Evolutionary conservation across 2,113 vertebrate species (phyloP).

Genomic region (Corythaixoides concolor): DNA sequence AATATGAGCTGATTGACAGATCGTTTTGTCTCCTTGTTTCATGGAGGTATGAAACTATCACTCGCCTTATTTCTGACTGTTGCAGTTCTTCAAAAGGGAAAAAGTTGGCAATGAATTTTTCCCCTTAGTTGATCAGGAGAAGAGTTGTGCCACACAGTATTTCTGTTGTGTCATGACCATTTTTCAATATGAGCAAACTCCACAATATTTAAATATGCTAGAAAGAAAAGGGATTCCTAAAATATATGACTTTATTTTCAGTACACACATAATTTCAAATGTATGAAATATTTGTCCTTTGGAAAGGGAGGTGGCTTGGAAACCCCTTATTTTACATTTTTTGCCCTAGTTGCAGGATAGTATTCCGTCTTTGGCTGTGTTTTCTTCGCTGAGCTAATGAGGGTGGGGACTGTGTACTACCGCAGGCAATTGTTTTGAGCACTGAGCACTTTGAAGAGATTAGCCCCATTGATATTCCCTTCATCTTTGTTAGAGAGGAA

Average conservation of each 20-base stretch:
- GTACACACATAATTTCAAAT: constrained; percentile 21
- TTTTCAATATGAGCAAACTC: neutral
- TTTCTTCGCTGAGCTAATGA: constrained; percentile 69
- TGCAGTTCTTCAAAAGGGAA: neutral
- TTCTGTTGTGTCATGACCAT: neutral
- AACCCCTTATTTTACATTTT: constrained; percentile 19
- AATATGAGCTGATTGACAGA: neutral
- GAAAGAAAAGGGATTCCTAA: neutral
- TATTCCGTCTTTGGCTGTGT: constrained; percentile 57
- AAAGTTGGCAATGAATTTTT: neutral
- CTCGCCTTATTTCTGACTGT: neutral
- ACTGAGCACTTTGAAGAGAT: constrained; percentile 72
- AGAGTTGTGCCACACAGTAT: neutral
- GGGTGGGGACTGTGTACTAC: constrained; percentile 45
- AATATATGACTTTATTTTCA: neutral
- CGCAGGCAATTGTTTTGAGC: constrained; percentile 70
- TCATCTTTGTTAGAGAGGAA: constrained; percentile 59
- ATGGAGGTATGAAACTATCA: neutral
- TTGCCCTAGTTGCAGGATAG: neutral
- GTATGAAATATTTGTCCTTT: constrained; percentile 25
- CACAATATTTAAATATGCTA: neutral
- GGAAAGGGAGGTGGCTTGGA: constrained; percentile 27
- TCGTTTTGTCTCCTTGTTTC: neutral
- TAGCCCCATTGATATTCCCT: constrained; percentile 75
- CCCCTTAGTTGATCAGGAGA: neutral